Conservation (phyloP, 2,113 vertebrate species). For the human region GRCh38 chr15:41043501-41044000, state of each 20-base stretch:
- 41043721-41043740: neutral
- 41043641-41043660: neutral
- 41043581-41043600: neutral
- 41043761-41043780: constrained; percentile 33
- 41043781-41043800: neutral
- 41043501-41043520: neutral
- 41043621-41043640: neutral
- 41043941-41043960: neutral
- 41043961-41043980: neutral
- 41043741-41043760: neutral
- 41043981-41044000: neutral
- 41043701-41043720: neutral
- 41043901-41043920: neutral
- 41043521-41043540: neutral
- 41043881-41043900: neutral
- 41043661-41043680: neutral
- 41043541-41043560: neutral
- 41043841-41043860: neutral
- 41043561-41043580: neutral
- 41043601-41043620: neutral
- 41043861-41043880: neutral
- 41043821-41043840: neutral
- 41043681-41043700: neutral
- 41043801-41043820: neutral
- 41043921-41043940: constrained; percentile 7